Evolutionary conservation across 2,888 invertebrate species (phyloP).

Genomic region (Chorisops tibialis): DNA sequence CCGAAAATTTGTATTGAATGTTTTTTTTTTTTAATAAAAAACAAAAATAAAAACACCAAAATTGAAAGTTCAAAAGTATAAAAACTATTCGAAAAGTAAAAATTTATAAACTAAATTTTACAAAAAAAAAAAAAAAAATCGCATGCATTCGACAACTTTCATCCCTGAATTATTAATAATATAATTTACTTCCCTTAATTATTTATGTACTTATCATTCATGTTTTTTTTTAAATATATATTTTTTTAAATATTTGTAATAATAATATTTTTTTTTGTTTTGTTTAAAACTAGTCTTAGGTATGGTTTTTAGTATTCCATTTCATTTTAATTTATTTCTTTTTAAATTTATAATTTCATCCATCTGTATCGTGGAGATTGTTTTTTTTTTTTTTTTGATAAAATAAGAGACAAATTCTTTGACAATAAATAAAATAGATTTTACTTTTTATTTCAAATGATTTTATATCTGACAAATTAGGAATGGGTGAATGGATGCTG

Average conservation of each 20-base stretch:
- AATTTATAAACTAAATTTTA: too few relatives aligned
- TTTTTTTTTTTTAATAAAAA: too few relatives aligned
- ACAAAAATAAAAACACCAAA: too few relatives aligned
- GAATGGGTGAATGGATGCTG: too few relatives aligned
- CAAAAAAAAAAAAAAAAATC: not conserved
- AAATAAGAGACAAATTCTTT: not conserved
- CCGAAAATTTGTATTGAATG: too few relatives aligned
- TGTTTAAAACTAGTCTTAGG: slow-evolving; percentile 34
- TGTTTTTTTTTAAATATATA: slow-evolving; percentile 20
- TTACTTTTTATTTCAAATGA: too few relatives aligned
- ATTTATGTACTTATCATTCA: slow-evolving; percentile 17
- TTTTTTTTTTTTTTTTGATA: not conserved
- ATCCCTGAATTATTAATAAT: slow-evolving; percentile 30
- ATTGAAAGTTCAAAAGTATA: too few relatives aligned
- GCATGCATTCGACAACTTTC: slow-evolving; percentile 29
- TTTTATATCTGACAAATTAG: too few relatives aligned
- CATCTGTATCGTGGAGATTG: not conserved
- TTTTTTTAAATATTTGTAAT: slow-evolving; percentile 20
- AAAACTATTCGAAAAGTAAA: too few relatives aligned
- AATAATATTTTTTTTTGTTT: slow-evolving; percentile 16
- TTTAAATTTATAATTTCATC: too few relatives aligned
- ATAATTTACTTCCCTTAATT: not conserved
- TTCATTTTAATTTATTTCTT: slow-evolving; percentile 15
- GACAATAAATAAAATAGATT: too few relatives aligned
- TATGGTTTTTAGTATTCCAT: slow-evolving; percentile 24